Percentiles rank a stretch among this genome's conserved stretches.
phyloP scores from a whole-genome alignment of 2,888 invertebrate species.

The Agriopis aurantiaria region DNA sequence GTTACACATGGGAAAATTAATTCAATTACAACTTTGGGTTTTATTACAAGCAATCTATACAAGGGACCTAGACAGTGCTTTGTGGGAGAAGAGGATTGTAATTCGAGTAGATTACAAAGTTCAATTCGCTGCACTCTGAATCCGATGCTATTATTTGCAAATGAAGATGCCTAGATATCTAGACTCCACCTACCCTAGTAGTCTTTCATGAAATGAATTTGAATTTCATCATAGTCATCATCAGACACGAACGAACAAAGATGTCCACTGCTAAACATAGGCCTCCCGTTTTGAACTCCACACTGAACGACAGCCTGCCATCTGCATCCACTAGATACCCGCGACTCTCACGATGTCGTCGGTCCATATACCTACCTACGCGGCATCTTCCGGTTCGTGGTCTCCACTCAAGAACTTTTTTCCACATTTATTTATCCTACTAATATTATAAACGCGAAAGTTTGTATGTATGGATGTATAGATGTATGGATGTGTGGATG shows the following conservation, averaged over 20 bases:
- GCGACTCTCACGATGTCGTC: too few relatives aligned
- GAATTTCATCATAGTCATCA: neutral
- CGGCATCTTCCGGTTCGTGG: too few relatives aligned
- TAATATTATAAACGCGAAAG: too few relatives aligned
- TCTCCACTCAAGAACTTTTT: too few relatives aligned
- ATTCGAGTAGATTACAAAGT: slow-evolving; percentile 2
- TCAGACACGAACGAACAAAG: neutral
- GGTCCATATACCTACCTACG: too few relatives aligned
- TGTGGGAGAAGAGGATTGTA: slow-evolving; percentile 22
- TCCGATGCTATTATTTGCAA: slow-evolving; percentile 22
- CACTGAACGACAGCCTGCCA: too few relatives aligned
- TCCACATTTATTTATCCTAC: too few relatives aligned
- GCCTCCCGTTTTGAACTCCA: too few relatives aligned
- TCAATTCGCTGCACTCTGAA: slow-evolving; percentile 28
- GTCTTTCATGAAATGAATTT: neutral
- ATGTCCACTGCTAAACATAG: too few relatives aligned
- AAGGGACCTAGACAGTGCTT: slow-evolving; percentile 17
- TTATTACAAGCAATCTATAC: slow-evolving; percentile 19
- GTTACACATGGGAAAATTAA: slow-evolving; percentile 72
- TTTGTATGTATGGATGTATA: too few relatives aligned
- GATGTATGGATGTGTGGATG: too few relatives aligned
- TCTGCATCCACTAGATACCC: too few relatives aligned
- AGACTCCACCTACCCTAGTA: neutral
- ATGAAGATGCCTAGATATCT: slow-evolving; percentile 1
- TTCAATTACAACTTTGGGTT: slow-evolving; percentile 61